Base-by-base conservation (phyloP, 2,888 invertebrate species). In the Uropetala carovei region DNA sequence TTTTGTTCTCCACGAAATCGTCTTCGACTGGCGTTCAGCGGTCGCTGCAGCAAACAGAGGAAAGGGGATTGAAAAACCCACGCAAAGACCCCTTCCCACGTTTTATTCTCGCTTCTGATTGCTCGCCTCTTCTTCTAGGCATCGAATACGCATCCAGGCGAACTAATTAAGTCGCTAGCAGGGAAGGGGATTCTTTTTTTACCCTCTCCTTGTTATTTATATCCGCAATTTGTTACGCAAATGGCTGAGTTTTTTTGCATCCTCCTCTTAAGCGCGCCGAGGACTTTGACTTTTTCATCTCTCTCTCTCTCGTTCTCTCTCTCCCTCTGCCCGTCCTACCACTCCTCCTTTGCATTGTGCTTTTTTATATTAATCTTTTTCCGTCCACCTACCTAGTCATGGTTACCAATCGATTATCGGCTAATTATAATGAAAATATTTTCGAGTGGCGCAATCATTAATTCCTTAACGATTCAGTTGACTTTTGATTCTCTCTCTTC, bases 91-190 rank as follows among this genome's bases (percentile, higher is more conserved):
- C 30, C 86, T 14, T 30, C 18, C 60, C 14, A 64, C 60, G 60
- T 5, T 18, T 86, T 22, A 60, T 57, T 83, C 57, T 83, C 43
- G 43, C 56, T 83, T 86, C 86, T 30, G 60, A 86, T 86, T 86
- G 60, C 86, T 60, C 30, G 27, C 60, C 14, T 22, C 86, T 14
- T 64, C 86, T 86, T 60, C 86, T 30, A 18, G 30, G 27, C 83
- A 30, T 86, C 60, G 86, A 86, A 86, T 86, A 86, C 86, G 86
- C 86, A 86, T 60, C 86, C 86, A 60, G 18, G 60, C 60, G 64
- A 89, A 89, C 89, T 64, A 89, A 89, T 89, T 68, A 89, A 89
- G 89, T 56, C 89, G 64, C 86, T 60, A 30, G 59, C 60, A 30
- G 30, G 27, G 59, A 27, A 64, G 60, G 43, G 60, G 64, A 60